Conservation (phyloP, 2,797 vertebrate genomes). For the Eutrigla gurnardus region DNA sequence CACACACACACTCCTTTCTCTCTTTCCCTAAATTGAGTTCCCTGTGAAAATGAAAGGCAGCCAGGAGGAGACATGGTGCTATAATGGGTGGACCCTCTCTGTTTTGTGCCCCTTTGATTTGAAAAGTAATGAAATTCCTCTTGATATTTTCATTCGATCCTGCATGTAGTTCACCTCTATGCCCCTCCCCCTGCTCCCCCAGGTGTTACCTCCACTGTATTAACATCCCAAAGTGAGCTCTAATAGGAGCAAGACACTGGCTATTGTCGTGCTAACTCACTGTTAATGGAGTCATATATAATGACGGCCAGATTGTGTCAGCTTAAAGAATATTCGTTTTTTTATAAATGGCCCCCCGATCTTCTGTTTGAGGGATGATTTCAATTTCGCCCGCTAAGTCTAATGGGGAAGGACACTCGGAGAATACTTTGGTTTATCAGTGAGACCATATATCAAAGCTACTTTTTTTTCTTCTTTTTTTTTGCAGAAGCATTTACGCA, state of each 20-base stretch:
- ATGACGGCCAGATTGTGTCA: constrained; percentile 52
- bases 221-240: constrained; percentile 21
- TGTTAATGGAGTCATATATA: constrained; percentile 53
- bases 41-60: constrained; percentile 69
- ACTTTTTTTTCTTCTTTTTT: constrained; percentile 15
- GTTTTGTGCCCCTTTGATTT: constrained; percentile 74
- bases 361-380: constrained; percentile 62
- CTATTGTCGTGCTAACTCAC: constrained; percentile 41
- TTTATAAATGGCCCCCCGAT: constrained; percentile 52
- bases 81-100: constrained; percentile 70
- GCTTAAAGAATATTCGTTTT: constrained; percentile 53
- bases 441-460: constrained; percentile 54
- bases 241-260: constrained; percentile 38
- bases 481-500: constrained; percentile 59
- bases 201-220: constrained; percentile 26
- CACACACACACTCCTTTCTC: not conserved
- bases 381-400: constrained; percentile 47
- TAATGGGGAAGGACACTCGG: constrained; percentile 61
- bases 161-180: constrained; percentile 32
- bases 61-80: constrained; percentile 53
- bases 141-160: constrained; percentile 68
- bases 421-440: constrained; percentile 56
- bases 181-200: constrained; percentile 4
- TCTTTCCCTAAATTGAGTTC: constrained; percentile 74
- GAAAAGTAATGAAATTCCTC: constrained; percentile 73